Evolutionary conservation across 2,113 vertebrate species (phyloP).

Genomic region (Cyphomyrus plagiostoma): DNA sequence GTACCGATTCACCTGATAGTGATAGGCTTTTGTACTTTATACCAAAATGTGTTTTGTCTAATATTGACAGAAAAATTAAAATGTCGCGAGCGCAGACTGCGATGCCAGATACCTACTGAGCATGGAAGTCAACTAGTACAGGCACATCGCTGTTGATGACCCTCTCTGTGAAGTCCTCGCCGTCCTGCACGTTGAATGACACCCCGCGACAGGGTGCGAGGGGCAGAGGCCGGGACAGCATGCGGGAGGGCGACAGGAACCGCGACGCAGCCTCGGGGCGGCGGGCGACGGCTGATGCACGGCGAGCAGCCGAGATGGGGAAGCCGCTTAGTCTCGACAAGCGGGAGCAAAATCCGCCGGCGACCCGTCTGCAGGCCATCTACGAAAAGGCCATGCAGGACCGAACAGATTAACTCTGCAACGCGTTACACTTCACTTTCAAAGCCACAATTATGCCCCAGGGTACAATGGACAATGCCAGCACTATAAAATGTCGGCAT

Average conservation of each 20-base stretch:
- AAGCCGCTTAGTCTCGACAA: slow-evolving; percentile 39
- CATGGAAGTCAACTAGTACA: slow-evolving; percentile 88
- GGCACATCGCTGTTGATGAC: slow-evolving; percentile 86
- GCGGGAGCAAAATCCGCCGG: slow-evolving; percentile 60
- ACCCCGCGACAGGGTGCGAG: slow-evolving; percentile 38
- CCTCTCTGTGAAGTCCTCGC: slow-evolving; percentile 83
- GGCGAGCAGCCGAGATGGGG: slow-evolving; percentile 18
- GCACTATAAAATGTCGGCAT: not conserved
- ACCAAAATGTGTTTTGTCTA: not conserved
- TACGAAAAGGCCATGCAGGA: slow-evolving; percentile 36
- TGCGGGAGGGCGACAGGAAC: slow-evolving; percentile 41
- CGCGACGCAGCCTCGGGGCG: slow-evolving; percentile 25
- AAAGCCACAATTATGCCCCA: not conserved
- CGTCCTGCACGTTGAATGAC: slow-evolving; percentile 87
- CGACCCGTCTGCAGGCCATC: slow-evolving; percentile 81
- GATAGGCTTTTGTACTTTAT: not conserved
- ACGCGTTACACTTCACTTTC: not conserved
- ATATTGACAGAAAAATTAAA: not conserved
- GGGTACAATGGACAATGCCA: not conserved
- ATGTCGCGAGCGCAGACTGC: too few relatives aligned
- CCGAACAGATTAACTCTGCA: not conserved
- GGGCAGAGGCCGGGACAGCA: slow-evolving; percentile 27
- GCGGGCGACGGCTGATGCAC: slow-evolving; percentile 14
- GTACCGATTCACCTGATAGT: not conserved
- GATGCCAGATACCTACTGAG: slow-evolving; percentile 73